phyloP scores from a whole-genome alignment of 2,113 vertebrate species.

The Lycocorax pyrrhopterus region DNA sequence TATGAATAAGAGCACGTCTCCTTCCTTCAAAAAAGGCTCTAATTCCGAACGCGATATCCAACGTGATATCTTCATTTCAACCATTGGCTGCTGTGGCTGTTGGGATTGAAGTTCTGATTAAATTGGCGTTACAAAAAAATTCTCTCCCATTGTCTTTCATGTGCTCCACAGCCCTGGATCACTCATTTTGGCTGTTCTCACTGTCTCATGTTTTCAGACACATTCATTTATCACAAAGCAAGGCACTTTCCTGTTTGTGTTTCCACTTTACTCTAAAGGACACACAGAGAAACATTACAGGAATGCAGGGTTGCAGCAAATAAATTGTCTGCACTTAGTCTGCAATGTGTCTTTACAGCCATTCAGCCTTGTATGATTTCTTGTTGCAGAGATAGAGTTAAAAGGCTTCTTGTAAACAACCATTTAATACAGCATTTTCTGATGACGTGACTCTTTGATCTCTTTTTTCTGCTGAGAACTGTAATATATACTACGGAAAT shows the following conservation, averaged over 20 bases:
- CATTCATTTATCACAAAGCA: conserved; percentile 67
- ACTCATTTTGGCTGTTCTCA: conserved; percentile 58
- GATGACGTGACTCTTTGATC: conserved; percentile 19
- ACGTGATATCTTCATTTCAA: background rate
- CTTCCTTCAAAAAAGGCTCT: background rate
- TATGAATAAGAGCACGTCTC: background rate
- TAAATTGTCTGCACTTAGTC: conserved; percentile 55
- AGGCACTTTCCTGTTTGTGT: conserved; percentile 70
- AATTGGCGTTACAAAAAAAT: conserved; percentile 49
- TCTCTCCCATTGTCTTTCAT: conserved; percentile 57
- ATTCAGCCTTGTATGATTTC: conserved; percentile 12
- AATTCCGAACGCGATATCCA: background rate
- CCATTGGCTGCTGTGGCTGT: conserved; percentile 23
- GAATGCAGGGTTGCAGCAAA: conserved; percentile 64
- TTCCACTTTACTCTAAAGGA: conserved; percentile 69
- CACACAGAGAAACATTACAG: conserved; percentile 59
- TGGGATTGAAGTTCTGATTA: conserved; percentile 49
- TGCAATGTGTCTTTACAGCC: conserved; percentile 33
- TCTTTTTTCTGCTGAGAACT: conserved; percentile 35
- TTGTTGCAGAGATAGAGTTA: conserved; percentile 44
- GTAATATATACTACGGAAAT: background rate
- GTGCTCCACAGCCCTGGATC: conserved; percentile 35
- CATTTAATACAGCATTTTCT: conserved; percentile 13
- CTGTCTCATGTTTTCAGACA: conserved; percentile 63
- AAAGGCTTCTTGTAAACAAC: conserved; percentile 51